These are phyloP conservation scores for Spongilla lacustris DNA, from an alignment of 37 sponge, comb jelly and placozoan species.

Conservation along the genomic window DNA sequence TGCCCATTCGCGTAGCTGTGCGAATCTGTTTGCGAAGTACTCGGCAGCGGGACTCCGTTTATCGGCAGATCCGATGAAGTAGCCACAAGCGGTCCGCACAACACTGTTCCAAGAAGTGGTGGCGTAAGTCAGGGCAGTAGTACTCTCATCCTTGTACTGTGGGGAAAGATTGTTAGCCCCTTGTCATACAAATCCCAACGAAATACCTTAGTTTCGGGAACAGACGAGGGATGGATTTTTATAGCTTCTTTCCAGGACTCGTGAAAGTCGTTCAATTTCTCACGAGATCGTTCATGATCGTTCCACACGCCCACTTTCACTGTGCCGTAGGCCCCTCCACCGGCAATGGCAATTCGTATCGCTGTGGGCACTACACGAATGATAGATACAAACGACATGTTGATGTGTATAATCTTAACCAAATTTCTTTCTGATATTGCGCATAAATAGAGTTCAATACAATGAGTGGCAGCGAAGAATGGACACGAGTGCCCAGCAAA, in stretches of 20 bases:
- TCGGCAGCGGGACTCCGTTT: background rate
- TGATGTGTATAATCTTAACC: background rate
- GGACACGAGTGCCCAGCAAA: background rate
- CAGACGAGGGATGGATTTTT: conserved; percentile 6
- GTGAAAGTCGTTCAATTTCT: conserved; percentile 37
- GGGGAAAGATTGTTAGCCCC: background rate
- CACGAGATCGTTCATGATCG: conserved; percentile 20
- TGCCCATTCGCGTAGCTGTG: background rate
- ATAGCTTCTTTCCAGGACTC: background rate
- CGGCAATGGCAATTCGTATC: background rate
- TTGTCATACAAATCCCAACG: background rate
- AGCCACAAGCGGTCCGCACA: background rate
- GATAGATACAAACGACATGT: background rate
- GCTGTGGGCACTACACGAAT: background rate
- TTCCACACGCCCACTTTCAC: conserved; percentile 58
- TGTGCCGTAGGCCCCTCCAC: conserved; percentile 56
- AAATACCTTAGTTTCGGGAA: background rate
- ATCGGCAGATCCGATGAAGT: background rate
- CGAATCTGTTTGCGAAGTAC: background rate
- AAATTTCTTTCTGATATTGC: background rate
- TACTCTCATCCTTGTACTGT: background rate
- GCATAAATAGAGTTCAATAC: background rate
- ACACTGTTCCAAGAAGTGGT: background rate
- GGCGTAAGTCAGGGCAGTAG: background rate
- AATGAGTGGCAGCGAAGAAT: background rate